Base-by-base conservation (phyloP, 64 coral and sea anemone genomes). In the Stylophora pistillata region DNA sequence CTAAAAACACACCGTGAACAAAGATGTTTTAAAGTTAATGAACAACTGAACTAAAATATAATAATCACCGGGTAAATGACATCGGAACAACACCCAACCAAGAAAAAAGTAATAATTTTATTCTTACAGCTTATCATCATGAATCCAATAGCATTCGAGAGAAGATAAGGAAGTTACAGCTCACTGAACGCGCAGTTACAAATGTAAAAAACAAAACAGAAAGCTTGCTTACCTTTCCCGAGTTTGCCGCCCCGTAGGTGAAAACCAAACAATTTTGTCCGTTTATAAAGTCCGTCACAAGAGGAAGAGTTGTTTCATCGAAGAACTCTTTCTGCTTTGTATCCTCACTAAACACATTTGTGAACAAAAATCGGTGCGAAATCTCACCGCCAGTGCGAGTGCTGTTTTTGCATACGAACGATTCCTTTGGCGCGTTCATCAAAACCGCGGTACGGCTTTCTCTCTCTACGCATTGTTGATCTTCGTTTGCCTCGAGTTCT, bases 201-300 rank as follows among this genome's bases (percentile, higher is more conserved):
- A n/a, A n/a, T n/a, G n/a, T n/a, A n/a, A n/a, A n/a, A n/a, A n/a
- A n/a, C n/a, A n/a, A n/a, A n/a, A n/a, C n/a, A n/a, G n/a, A n/a
- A n/a, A n/a, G n/a, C n/a, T n/a, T 18, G 13, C 64, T 59, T 88
- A 95, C 96, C 96, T 98, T 98, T 63, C 96, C 96, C 16, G 96
- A 95, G 58, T 99, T 99, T 6, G 96, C 95, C 14, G 95, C 90
- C 68, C 96, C 96, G 74, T 99, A 99, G 11, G 93, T 95, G 30
- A 99, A 99, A 11, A 99, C 84, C 87, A 99, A 64, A 85, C 90
- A 92, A 77, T 99, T 99, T 57, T 99, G 96, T 14, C 96, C 96
- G 55, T 95, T 86, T 70, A 99, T 87, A 78, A 99, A 95, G 54
- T 99, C 96, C 29, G 89, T 95, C 16, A 93, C 91, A 69, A 99